Conservation (phyloP, 2,888 invertebrate species). For the Byasa hedistus region DNA sequence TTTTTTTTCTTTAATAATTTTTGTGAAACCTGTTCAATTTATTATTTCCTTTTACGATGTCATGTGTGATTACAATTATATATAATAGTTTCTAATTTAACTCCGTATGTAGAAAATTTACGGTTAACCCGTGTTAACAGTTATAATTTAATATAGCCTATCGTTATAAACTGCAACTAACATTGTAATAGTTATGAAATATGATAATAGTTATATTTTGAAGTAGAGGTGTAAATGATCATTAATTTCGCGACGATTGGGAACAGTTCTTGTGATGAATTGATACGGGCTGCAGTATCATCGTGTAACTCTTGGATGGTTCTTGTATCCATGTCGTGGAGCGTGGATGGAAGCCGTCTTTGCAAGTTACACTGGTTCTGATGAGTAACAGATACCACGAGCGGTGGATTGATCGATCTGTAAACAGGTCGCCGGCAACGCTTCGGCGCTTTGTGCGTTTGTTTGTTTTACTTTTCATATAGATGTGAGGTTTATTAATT, state of each 20-base stretch:
- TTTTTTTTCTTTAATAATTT: too few species aligned
- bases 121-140: too few species aligned
- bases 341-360: slow-evolving; percentile 12
- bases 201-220: too few species aligned
- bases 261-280: neutral
- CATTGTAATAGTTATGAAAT: too few species aligned
- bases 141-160: too few species aligned
- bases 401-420: slow-evolving; percentile 16
- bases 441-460: neutral
- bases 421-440: slow-evolving; percentile 13
- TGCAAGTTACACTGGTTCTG: slow-evolving; percentile 9
- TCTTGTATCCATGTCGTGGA: neutral
- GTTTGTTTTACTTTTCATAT: slow-evolving; percentile 12
- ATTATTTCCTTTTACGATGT: too few species aligned
- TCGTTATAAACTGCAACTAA: too few species aligned
- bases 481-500: neutral
- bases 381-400: slow-evolving; percentile 14
- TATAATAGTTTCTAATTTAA: too few species aligned
- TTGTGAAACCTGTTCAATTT: too few species aligned
- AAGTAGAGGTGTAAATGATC: too few species aligned
- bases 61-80: too few species aligned
- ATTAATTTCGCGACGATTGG: neutral
- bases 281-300: neutral
- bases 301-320: neutral
- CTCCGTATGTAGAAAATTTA: too few species aligned